Conservation (phyloP, 2,888 invertebrate species). For the Drosophila austrosaltans region DNA sequence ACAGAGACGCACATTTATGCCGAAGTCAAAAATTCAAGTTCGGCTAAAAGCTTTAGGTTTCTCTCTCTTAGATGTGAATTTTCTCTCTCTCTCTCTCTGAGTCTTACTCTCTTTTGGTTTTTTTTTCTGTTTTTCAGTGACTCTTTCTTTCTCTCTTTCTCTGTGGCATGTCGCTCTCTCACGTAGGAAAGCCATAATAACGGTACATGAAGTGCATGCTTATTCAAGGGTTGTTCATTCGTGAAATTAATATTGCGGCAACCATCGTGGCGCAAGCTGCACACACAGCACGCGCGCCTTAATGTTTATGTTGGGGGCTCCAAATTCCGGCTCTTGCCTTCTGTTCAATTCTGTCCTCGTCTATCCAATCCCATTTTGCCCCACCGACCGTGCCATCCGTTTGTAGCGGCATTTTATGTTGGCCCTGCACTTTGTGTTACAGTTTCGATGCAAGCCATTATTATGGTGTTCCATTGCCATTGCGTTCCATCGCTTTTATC, state of each 20-base stretch:
- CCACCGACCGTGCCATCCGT: not conserved
- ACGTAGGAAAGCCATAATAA: constrained; percentile 69
- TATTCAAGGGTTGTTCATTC: constrained; percentile 80
- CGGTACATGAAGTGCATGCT: constrained; percentile 75
- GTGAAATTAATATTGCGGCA: constrained; percentile 77
- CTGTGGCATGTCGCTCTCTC: constrained; percentile 33
- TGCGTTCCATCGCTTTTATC: constrained; percentile 43
- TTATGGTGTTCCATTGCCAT: constrained; percentile 64
- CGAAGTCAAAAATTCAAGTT: constrained; percentile 16
- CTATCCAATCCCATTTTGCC: constrained; percentile 12
- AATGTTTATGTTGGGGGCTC: constrained; percentile 62
- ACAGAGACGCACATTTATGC: not conserved
- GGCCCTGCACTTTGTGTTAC: constrained; percentile 50
- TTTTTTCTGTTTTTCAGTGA: not conserved
- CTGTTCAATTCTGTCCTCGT: not conserved
- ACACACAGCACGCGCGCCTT: constrained; percentile 64
- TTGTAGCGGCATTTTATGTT: constrained; percentile 67
- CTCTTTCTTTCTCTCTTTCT: not conserved
- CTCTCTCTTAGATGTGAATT: constrained; percentile 1
- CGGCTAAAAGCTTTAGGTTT: constrained; percentile 9
- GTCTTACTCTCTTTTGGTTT: not conserved
- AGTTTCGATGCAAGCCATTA: constrained; percentile 41
- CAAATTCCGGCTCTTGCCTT: constrained; percentile 44
- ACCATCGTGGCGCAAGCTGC: constrained; percentile 42
- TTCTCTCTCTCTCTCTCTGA: constrained; percentile 27